Base-by-base conservation (phyloP, 2,888 invertebrate genomes). In the Aleiodes testaceus region DNA sequence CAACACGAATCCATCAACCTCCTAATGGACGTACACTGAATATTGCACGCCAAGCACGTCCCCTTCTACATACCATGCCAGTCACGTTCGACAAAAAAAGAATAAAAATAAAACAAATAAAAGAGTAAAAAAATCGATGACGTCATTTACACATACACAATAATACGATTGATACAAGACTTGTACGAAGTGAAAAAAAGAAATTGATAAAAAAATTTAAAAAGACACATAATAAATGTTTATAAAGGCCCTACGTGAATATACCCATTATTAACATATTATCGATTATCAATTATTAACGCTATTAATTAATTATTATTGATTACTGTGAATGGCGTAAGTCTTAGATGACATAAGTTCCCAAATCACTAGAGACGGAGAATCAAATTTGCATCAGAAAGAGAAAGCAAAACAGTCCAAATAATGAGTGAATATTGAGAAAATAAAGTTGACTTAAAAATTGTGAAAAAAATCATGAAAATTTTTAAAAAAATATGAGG, bases 381-480 rank as follows among this genome's bases (percentile, higher is more conserved):
- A 79, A 84, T 86, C 83, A 85, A 84, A 85, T 80, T 82, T 82
- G 81, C 80, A 78, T 69, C 50, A 79, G 79, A 49, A 44, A 52
- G 64, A 47, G 45, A 61, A 36, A 69, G 75, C 77, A 78, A 70
- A 74, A 73, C 50, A 50, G 65, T 50, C 50, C 42, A 65, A 67
- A 52, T 50, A 55, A 64, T 63, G 42, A 11, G 53, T 69, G 59
- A 42, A 36, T n/a, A n/a, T n/a, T n/a, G n/a, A 61, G 70, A 63
- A 50, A 44, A 65, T 45, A 65, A 53, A 44, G 55, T 55, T 36
- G 52, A 65, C 45, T 52, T 42, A 65, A 63, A 69, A 67, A 61
- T 22, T 18, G 55, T 36, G 47, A 64, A 26, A 26, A n/a, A 30
- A 30, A 26, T 30, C 14, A 55, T 59, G 47, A 64, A 67, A 49